These are phyloP conservation scores for Palaemon carinicauda DNA, from an alignment of 1,140 invertebrate genomes.

Conservation along the genomic window DNA sequence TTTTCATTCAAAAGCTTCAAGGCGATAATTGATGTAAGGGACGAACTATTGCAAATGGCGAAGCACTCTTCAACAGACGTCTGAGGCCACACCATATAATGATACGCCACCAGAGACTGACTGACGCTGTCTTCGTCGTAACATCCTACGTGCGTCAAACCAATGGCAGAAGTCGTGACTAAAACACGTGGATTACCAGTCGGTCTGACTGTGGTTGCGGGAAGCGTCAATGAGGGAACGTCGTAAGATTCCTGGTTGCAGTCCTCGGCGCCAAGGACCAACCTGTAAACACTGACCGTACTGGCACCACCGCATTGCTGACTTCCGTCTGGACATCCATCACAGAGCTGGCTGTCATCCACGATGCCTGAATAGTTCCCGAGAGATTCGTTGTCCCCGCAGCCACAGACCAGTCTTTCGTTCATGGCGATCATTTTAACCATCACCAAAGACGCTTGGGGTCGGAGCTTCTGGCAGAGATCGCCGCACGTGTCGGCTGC, in stretches of 20 bases:
- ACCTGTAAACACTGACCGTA: conserved; percentile 7
- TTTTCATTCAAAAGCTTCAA: too few species aligned
- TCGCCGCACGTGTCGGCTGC: not conserved
- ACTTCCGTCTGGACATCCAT: conserved; percentile 7
- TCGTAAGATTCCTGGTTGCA: not conserved
- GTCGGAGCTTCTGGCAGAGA: not conserved
- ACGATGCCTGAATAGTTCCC: not conserved
- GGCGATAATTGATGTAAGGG: too few species aligned
- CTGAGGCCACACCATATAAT: too few species aligned
- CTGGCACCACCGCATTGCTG: not conserved
- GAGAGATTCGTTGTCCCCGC: not conserved
- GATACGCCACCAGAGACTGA: too few species aligned
- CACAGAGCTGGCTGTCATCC: not conserved
- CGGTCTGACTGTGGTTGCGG: too few species aligned
- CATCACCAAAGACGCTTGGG: not conserved
- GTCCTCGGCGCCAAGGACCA: not conserved
- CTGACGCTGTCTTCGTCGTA: too few species aligned
- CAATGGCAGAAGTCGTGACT: too few species aligned
- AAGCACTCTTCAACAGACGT: too few species aligned
- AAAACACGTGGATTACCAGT: too few species aligned
- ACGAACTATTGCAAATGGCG: too few species aligned
- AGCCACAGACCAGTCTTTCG: conserved; percentile 15
- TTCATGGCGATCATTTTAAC: conserved; percentile 9
- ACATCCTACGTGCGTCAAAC: too few species aligned
- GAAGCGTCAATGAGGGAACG: too few species aligned